phyloP scores from a whole-genome alignment of 2,113 vertebrate genomes.

The Acanthisitta chloris region DNA sequence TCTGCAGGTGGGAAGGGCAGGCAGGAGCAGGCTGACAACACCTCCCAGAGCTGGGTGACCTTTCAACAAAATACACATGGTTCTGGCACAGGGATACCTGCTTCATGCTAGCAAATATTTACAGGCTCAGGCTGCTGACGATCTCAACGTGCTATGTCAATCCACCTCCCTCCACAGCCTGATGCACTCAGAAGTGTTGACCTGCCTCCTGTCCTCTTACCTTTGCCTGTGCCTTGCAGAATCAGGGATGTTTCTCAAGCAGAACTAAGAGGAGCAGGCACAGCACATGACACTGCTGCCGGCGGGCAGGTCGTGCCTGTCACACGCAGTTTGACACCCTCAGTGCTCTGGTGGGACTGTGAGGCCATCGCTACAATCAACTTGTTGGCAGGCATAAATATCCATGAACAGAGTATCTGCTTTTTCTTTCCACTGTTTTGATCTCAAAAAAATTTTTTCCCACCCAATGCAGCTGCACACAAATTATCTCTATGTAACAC shows the following conservation, averaged over 20 bases:
- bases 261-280: constrained; percentile 2
- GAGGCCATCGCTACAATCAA: background rate
- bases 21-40: background rate
- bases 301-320: background rate
- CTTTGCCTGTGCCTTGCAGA: background rate
- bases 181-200: background rate
- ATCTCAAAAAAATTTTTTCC: background rate
- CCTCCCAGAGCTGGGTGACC: constrained; percentile 49
- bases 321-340: background rate
- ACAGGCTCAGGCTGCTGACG: background rate
- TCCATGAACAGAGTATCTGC: background rate
- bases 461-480: background rate
- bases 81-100: background rate
- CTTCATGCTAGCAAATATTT: background rate
- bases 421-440: background rate
- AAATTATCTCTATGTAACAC: constrained; percentile 29
- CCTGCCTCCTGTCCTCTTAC: background rate
- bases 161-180: background rate
- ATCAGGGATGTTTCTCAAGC: background rate
- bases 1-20: background rate
- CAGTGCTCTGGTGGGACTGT: background rate
- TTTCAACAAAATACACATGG: background rate
- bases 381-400: background rate
- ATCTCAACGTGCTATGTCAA: background rate
- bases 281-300: background rate